phyloP scores from a whole-genome alignment of 2,113 vertebrate genomes.

The Sinosuthora webbiana region DNA sequence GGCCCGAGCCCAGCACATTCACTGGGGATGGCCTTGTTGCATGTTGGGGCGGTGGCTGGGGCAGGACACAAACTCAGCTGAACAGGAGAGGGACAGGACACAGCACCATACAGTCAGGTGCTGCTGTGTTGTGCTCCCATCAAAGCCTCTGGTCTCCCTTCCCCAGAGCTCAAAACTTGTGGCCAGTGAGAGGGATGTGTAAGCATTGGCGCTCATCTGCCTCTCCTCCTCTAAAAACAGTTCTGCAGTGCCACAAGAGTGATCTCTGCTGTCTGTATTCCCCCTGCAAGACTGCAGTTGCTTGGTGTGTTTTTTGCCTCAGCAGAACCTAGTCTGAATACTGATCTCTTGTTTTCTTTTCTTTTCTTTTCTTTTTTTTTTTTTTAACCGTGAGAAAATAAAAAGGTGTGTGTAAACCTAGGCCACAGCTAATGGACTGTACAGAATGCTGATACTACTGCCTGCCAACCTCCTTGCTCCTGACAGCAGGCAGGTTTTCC shows the following conservation, averaged over 20 bases:
- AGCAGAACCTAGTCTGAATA: background rate
- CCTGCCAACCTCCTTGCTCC: background rate
- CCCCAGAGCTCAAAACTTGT: background rate
- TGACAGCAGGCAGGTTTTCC: background rate
- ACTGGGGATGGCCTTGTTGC: background rate
- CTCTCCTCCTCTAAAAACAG: background rate
- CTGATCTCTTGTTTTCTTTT: background rate
- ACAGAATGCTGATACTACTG: background rate
- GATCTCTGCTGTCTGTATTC: background rate
- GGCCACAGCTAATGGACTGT: background rate
- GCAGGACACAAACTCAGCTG: background rate
- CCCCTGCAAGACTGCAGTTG: background rate
- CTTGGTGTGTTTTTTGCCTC: background rate
- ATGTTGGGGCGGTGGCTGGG: background rate
- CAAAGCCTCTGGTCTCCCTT: background rate
- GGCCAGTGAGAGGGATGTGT: rapidly evolving
- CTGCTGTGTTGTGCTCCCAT: background rate
- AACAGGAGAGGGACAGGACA: background rate
- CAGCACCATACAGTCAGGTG: background rate
- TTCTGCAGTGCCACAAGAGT: background rate
- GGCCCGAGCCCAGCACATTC: background rate
- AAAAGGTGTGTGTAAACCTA: background rate
- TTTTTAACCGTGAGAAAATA: background rate
- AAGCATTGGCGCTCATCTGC: background rate
- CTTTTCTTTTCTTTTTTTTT: background rate